Evolutionary conservation across 2,113 vertebrate genomes (phyloP).

Genomic region (Ahaetulla prasina): DNA sequence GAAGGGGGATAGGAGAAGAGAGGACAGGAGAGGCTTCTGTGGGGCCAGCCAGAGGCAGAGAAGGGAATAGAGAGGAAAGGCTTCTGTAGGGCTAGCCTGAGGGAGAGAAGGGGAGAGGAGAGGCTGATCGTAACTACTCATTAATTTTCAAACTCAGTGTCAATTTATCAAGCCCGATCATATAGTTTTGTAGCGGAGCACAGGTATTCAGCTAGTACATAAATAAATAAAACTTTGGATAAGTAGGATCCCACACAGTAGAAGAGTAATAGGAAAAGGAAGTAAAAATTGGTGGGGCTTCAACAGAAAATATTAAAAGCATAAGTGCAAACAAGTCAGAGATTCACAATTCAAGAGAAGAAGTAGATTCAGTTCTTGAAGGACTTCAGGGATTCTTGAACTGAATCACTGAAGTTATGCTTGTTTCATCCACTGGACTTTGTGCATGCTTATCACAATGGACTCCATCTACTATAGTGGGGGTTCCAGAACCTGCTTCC

Average conservation of each 20-base stretch:
- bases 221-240: too few species aligned
- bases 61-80: too few species aligned
- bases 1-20: too few species aligned
- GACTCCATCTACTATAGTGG: neutral
- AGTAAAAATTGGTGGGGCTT: neutral
- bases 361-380: neutral
- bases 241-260: neutral
- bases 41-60: too few species aligned
- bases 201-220: too few species aligned
- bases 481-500: neutral
- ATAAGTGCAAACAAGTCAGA: neutral
- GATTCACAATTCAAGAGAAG: neutral
- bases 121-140: too few species aligned
- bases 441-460: neutral
- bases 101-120: too few species aligned
- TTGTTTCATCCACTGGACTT: neutral
- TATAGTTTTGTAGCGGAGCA: too few species aligned
- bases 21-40: too few species aligned
- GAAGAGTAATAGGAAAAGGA: neutral
- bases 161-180: too few species aligned
- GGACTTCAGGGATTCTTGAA: neutral
- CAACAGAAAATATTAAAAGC: neutral
- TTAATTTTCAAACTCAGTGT: too few species aligned
- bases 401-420: neutral
- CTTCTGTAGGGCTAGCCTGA: too few species aligned